Percentiles rank a stretch among this genome's conserved stretches.
These are phyloP conservation scores for Megastigmus dorsalis DNA, from an alignment of 2,888 invertebrate genomes.

Conservation along the genomic window DNA sequence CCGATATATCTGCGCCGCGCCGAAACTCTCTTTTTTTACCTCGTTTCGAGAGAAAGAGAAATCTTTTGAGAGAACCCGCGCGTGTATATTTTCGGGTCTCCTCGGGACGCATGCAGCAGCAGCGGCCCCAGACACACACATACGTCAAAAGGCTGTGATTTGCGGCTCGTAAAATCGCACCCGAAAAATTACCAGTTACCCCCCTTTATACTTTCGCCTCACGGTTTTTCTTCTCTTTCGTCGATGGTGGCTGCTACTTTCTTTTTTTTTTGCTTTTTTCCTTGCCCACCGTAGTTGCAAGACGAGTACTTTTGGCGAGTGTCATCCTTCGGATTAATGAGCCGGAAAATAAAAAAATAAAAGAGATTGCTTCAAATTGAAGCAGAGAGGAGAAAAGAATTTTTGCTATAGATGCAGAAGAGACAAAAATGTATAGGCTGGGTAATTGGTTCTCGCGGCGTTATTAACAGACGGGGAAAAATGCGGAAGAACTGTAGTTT, in stretches of 20 bases:
- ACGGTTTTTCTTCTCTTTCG: background rate
- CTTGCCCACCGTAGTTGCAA: too few relatives aligned
- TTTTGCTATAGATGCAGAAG: too few relatives aligned
- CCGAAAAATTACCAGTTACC: constrained; percentile 45
- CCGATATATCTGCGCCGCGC: background rate
- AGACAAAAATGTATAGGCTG: too few relatives aligned
- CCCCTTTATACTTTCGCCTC: background rate
- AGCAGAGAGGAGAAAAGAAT: too few relatives aligned
- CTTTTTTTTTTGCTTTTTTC: background rate
- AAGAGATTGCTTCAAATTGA: too few relatives aligned
- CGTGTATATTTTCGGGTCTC: constrained; percentile 42
- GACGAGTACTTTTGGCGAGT: background rate
- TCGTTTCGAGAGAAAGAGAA: constrained; percentile 1
- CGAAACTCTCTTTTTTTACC: background rate
- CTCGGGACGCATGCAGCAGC: too few relatives aligned
- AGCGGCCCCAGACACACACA: constrained; percentile 18
- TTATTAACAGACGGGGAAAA: constrained; percentile 2
- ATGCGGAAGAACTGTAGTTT: too few relatives aligned
- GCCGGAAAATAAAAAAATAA: too few relatives aligned
- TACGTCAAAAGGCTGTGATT: constrained; percentile 48
- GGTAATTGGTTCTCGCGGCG: too few relatives aligned
- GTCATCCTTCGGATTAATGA: too few relatives aligned
- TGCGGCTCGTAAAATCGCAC: constrained; percentile 51
- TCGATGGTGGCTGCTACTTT: background rate
- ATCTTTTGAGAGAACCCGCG: too few relatives aligned